These are phyloP conservation scores for Nephrotoma flavescens DNA, from an alignment of 2,888 invertebrate species.

Conservation along the genomic window DNA sequence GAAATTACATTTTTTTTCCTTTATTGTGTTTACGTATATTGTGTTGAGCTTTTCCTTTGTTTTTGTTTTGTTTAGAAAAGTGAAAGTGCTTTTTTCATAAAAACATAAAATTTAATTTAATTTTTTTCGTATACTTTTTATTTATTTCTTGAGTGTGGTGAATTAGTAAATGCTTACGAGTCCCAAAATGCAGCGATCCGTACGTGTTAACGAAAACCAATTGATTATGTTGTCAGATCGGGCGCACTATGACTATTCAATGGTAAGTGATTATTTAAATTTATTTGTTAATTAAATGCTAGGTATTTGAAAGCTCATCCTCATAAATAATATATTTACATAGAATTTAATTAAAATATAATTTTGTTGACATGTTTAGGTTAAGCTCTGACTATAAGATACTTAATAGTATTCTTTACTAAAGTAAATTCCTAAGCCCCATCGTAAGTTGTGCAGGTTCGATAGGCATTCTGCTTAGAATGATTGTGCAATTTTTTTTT, in stretches of 20 bases:
- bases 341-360: too few species aligned
- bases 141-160: neutral
- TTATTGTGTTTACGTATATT: neutral
- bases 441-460: too few species aligned
- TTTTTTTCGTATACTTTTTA: neutral
- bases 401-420: too few species aligned
- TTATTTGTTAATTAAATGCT: neutral
- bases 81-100: neutral
- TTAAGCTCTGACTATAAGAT: too few species aligned
- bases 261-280: conserved; percentile 24
- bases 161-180: conserved; percentile 26
- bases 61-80: neutral
- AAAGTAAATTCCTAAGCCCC: too few species aligned
- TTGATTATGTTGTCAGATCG: conserved; percentile 70
- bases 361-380: too few species aligned
- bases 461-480: too few species aligned
- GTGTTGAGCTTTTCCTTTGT: neutral
- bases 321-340: neutral
- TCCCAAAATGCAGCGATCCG: conserved; percentile 72
- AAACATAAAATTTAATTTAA: neutral
- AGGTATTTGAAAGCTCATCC: neutral
- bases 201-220: conserved; percentile 75
- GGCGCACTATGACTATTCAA: conserved; percentile 71
- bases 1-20: neutral
- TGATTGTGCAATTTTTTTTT: too few species aligned